phyloP scores from a whole-genome alignment of 2,113 vertebrate species.

The Platanista minor region DNA sequence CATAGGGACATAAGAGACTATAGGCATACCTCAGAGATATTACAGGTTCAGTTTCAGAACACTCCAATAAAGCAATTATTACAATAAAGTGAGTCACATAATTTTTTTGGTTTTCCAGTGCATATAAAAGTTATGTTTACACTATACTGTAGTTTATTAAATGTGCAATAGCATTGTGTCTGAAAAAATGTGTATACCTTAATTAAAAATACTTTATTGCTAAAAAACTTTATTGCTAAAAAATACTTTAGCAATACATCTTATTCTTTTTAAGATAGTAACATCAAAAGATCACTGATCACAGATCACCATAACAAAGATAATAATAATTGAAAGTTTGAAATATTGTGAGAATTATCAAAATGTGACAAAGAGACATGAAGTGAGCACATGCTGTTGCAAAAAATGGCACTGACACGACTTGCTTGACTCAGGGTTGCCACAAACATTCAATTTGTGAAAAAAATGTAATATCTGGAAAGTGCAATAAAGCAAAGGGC shows the following conservation, averaged over 20 bases:
- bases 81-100: not conserved
- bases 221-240: not conserved
- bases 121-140: not conserved
- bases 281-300: not conserved
- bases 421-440: not conserved
- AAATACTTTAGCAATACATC: not conserved
- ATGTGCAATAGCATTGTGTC: not conserved
- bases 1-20: not conserved
- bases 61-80: not conserved
- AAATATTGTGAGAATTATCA: not conserved
- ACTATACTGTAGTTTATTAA: not conserved
- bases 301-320: not conserved
- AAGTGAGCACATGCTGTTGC: not conserved
- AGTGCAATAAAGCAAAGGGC: not conserved
- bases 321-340: not conserved
- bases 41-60: not conserved
- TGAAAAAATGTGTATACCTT: not conserved
- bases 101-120: not conserved
- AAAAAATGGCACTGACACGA: not conserved
- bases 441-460: not conserved
- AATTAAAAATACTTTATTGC: not conserved
- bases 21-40: not conserved
- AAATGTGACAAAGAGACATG: not conserved
- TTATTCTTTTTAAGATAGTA: not conserved
- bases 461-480: not conserved